phyloP scores from a whole-genome alignment of 2,797 vertebrate species.

The Anguilla anguilla region DNA sequence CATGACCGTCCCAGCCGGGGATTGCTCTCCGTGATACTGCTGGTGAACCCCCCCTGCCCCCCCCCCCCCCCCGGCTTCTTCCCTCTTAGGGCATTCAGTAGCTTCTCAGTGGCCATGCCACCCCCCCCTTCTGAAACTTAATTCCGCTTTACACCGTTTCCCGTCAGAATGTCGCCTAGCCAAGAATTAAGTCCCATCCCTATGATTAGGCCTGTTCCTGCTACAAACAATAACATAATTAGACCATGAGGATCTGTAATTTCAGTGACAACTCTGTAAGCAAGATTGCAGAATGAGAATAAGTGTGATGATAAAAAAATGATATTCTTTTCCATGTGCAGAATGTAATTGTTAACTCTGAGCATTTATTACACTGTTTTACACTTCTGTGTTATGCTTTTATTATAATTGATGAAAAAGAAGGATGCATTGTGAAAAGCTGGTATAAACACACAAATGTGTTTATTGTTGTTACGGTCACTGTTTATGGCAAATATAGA shows the following conservation, averaged over 20 bases:
- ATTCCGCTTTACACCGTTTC: not conserved
- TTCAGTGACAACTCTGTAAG: not conserved
- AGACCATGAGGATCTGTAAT: not conserved
- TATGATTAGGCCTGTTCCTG: not conserved
- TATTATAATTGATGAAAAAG: not conserved
- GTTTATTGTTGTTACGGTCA: not conserved
- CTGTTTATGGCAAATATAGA: not conserved
- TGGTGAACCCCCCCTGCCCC: conserved; percentile 58
- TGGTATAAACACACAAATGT: not conserved
- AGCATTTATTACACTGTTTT: no score
- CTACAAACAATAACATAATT: not conserved
- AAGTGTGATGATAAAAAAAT: not conserved
- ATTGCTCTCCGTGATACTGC: conserved; percentile 65
- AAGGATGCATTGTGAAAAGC: not conserved
- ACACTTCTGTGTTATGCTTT: not conserved
- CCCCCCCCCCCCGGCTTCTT: conserved; percentile 52
- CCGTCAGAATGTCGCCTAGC: not conserved
- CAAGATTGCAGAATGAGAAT: not conserved
- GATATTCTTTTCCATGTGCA: no score
- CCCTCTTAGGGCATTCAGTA: conserved; percentile 54
- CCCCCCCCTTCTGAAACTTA: conserved; percentile 25
- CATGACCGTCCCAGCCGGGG: conserved; percentile 69
- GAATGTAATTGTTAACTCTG: no score
- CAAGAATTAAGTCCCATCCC: not conserved
- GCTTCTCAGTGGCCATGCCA: conserved; percentile 47